Evolutionary conservation across 2,113 vertebrate species (phyloP), one percentile per base, ranked within the genome.

Genomic region (Formicarius rufipectus): DNA sequence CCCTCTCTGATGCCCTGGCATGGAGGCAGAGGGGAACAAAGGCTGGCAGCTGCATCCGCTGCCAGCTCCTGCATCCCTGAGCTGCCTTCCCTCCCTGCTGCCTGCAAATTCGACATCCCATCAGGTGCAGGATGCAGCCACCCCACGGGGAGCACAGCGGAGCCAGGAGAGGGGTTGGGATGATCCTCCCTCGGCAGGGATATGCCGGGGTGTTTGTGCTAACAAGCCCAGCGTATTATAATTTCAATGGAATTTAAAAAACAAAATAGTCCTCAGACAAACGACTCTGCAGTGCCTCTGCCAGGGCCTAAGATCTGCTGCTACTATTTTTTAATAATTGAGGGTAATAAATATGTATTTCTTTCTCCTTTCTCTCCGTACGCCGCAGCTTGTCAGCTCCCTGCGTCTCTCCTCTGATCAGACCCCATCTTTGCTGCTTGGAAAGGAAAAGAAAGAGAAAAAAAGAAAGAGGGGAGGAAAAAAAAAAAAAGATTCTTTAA

Each of bases 331-430:
- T 98, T 98, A 98, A 98, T 98, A 98, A 98, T 98, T 98, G 98
- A 98, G 97, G 93, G 97, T 98, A 98, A 98, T 98, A 98, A 98
- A 98, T 98, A 98, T 98, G 98, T 98, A 98, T 98, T 98, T 97
- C 97, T 97, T 97, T 97, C 97, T 98, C 97, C 90, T 97, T 93
- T 84, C 89, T 97, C 91, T 90, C 95, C 63, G 63, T 95, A 95
- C 97, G 97, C 97, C 13, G 33, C 97, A 96, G 98, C 98, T 98
- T 98, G 98, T 98, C 98, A 98, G 98, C 97, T 97, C 94, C 96
- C 97, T 95, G 96, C 30, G 91, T 97, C 96, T 98, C 97, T 98
- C 94, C 97, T 98, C 98, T 98, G 98, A 98, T 98, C 98, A 98
- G 97, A 95, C 97, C 95, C 97, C 97, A 97, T 98, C 97, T 97